phyloP scores from a whole-genome alignment of 2,888 invertebrate species.

The Julus scanicus region DNA sequence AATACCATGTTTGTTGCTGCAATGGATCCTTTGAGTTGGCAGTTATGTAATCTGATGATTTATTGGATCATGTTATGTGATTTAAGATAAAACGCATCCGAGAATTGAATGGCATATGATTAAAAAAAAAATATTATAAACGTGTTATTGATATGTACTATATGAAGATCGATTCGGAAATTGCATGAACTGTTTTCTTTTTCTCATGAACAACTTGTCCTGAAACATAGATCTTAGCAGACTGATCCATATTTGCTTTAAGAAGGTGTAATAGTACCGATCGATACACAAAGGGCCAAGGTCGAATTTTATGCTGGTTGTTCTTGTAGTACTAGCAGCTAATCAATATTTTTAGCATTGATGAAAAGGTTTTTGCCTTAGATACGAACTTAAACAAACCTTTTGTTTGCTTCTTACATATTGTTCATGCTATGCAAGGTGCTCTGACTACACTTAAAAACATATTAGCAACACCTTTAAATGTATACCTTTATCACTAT shows the following conservation, averaged over 20 bases:
- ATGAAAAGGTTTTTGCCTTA: neutral
- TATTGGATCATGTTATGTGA: neutral
- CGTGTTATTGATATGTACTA: neutral
- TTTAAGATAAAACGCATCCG: neutral
- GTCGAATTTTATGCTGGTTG: conserved; percentile 4
- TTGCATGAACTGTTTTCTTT: neutral
- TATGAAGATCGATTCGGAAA: neutral
- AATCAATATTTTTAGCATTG: conserved; percentile 49
- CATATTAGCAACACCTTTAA: too few relatives aligned
- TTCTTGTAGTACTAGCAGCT: conserved; percentile 12
- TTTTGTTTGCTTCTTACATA: neutral
- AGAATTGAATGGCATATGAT: neutral
- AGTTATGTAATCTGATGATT: neutral
- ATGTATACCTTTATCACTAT: too few relatives aligned
- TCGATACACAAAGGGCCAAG: conserved; percentile 48
- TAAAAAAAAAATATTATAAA: neutral
- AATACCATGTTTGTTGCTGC: neutral
- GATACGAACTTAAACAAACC: neutral
- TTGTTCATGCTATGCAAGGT: neutral
- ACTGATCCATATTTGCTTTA: neutral
- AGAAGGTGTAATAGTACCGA: conserved; percentile 44
- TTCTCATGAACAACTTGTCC: neutral
- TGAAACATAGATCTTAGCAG: neutral
- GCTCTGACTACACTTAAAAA: too few relatives aligned
- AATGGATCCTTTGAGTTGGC: neutral